These are phyloP conservation scores for Scolopax rusticola DNA, from an alignment of 2,797 vertebrate genomes.

Conservation along the genomic window DNA sequence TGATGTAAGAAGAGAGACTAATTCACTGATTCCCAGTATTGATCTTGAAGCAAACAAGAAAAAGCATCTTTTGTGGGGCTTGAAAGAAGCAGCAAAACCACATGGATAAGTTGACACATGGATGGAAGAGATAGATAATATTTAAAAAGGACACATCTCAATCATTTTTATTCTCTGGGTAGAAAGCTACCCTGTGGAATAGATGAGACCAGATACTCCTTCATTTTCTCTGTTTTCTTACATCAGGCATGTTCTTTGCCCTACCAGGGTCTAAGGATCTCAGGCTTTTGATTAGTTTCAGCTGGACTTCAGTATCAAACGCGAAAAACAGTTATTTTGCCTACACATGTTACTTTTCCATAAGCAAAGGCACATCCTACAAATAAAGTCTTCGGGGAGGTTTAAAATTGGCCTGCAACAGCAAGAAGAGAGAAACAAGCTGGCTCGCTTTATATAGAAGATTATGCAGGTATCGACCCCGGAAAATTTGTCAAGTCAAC, in stretches of 20 bases:
- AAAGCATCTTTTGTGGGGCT: neutral
- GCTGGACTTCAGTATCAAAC: neutral
- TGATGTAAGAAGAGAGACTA: neutral
- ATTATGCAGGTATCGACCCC: slow-evolving; percentile 27
- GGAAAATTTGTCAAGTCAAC: slow-evolving; percentile 66
- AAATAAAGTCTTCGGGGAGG: slow-evolving; percentile 42
- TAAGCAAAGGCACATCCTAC: slow-evolving; percentile 32
- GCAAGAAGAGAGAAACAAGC: slow-evolving; percentile 34
- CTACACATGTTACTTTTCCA: slow-evolving; percentile 26
- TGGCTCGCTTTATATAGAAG: slow-evolving; percentile 17
- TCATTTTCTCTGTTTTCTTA: neutral
- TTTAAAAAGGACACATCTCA: neutral
- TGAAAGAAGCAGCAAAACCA: neutral
- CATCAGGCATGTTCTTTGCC: neutral
- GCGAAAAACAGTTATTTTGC: slow-evolving; percentile 34
- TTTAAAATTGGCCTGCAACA: slow-evolving; percentile 39
- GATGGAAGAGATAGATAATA: neutral
- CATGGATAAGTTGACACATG: neutral
- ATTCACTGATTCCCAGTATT: neutral
- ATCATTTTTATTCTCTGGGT: neutral
- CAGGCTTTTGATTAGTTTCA: slow-evolving; percentile 55
- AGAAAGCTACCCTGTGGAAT: neutral
- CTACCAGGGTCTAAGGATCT: neutral
- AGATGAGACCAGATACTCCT: neutral
- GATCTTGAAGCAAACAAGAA: neutral